These are phyloP conservation scores for Neoascia interrupta DNA, from an alignment of 2,888 invertebrate species.

Conservation along the genomic window DNA sequence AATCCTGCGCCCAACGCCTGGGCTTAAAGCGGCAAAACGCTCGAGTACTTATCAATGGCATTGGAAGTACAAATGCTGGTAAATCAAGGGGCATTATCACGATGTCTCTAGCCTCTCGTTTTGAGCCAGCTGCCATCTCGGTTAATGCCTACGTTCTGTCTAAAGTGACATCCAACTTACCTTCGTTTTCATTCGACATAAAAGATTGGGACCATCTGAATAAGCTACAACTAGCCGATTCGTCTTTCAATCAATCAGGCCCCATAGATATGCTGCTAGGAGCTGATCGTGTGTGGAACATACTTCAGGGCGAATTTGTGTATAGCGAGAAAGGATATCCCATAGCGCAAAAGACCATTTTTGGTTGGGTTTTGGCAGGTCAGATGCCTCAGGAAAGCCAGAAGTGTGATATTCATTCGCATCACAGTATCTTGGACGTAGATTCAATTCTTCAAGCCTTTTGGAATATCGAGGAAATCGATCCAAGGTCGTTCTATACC, in stretches of 20 bases:
- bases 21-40: neutral
- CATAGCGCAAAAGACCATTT: conserved; percentile 41
- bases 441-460: conserved; percentile 19
- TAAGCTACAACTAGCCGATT: too few species aligned
- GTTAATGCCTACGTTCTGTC: neutral
- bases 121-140: neutral
- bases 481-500: too few species aligned
- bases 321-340: conserved; percentile 3
- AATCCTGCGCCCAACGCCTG: too few species aligned
- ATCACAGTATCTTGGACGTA: conserved; percentile 24
- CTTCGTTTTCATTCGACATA: too few species aligned
- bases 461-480: conserved; percentile 29
- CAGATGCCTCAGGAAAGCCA: too few species aligned
- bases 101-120: neutral
- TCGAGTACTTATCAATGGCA: neutral
- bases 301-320: conserved; percentile 27
- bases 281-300: conserved; percentile 50
- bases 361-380: too few species aligned
- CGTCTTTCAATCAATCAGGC: conserved; percentile 34
- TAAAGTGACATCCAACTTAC: too few species aligned
- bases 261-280: conserved; percentile 51
- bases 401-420: neutral
- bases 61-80: too few species aligned
- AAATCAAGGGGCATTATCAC: too few species aligned
- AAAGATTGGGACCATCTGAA: conserved; percentile 30